Base-by-base conservation (phyloP, 2,113 vertebrate genomes). In the Ondatra zibethicus region DNA sequence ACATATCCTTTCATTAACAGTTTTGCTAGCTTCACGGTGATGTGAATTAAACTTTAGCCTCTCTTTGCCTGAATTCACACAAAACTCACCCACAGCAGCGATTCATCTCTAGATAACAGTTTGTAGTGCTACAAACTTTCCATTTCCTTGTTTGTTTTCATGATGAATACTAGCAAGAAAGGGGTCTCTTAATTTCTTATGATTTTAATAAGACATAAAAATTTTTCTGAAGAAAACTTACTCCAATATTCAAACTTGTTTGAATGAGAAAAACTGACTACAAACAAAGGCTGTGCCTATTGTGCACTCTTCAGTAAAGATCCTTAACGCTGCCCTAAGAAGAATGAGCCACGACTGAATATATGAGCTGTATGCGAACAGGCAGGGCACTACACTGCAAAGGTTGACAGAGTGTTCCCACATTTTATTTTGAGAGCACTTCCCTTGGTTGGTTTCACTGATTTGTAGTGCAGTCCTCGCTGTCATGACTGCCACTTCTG, bases 201-300 rank as follows among this genome's bases (percentile, higher is more conserved):
- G 36, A 93, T 89, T 95, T 90, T 90, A 90, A 82, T 85, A 91
- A 91, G 81, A 27, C 58, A 93, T 29, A 70, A 70, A 77, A 81
- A 33, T 91, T 89, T 63, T 96, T 93, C 61, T 47, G n/a, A 25
- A 29, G n/a, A 23, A 29, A 94, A 61, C 63, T 9, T 45, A 77
- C 93, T 93, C 47, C 50, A 78, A 75, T 82, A 68, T 68, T 93
- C 45, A 68, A 86, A 92, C 66, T 63, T 90, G 39, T 29, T 84
- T 61, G 81, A 70, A 68, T 82, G 88, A 89, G 77, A 19, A 92
- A 94, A 86, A 94, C 25, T 19, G 95, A 88, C 81, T 72, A 92
- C 10, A 87, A 90, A 92, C 39, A n/a, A 27, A 87, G 95, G 63
- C 10, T 23, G 19, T 21, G 10, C 11, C 4, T 1, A 73, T 73